phyloP scores from a whole-genome alignment of 2,888 invertebrate species.

The Antheraea assamensis region DNA sequence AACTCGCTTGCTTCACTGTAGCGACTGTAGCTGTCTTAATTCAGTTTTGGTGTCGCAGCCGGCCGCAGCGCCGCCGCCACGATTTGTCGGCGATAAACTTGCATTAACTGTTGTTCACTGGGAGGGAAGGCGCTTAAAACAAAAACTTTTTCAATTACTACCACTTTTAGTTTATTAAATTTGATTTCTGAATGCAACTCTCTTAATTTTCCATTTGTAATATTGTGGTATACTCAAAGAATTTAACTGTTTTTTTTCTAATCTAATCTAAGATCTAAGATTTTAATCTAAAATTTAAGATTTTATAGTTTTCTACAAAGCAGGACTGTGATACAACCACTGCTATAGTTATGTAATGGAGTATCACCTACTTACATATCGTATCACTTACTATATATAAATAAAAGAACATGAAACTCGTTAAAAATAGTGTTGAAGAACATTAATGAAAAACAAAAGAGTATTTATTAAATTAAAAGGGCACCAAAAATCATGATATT shows the following conservation, averaged over 20 bases:
- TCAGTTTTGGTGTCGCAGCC: constrained; percentile 57
- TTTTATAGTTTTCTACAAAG: neutral
- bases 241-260: neutral
- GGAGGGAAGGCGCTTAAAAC: constrained; percentile 46
- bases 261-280: too few species aligned
- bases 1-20: constrained; percentile 55
- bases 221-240: neutral
- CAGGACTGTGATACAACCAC: neutral
- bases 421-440: neutral
- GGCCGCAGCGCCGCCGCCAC: constrained; percentile 49
- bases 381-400: neutral
- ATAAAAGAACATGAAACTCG: neutral
- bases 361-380: neutral
- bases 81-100: constrained; percentile 51
- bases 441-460: neutral
- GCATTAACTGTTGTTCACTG: constrained; percentile 50
- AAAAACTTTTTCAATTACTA: constrained; percentile 62
- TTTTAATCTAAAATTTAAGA: too few species aligned
- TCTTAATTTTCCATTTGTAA: constrained; percentile 54
- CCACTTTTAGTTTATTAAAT: constrained; percentile 50
- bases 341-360: neutral
- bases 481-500: constrained; percentile 15
- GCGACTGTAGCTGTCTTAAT: constrained; percentile 58
- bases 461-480: neutral
- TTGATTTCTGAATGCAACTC: constrained; percentile 50